Evolutionary conservation across 2,797 vertebrate genomes (phyloP), one percentile per base, ranked within the genome.

Genomic region (Tokudaia tokunoshimensis): DNA sequence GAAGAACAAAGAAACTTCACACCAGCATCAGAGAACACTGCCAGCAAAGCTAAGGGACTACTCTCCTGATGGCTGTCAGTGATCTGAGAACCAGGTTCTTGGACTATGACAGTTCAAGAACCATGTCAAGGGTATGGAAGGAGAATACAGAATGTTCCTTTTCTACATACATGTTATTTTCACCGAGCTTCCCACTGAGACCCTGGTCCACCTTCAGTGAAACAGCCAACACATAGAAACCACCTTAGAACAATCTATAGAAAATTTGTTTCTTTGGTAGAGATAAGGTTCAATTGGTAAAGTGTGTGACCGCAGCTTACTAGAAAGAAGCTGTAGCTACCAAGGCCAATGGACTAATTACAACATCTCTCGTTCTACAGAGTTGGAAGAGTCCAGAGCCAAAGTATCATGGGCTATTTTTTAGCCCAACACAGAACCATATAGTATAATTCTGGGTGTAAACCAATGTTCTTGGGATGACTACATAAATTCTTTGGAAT

Each of bases 51-150:
- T 76, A 6, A 83, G 44, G 24, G n/a, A 92, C 67, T 95, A n/a
- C 72, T 91, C 52, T 90, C 81, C 78, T 89, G 67, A 96, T 83
- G 72, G 57, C 83, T 95, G 20, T 94, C 55, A 90, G 29, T 52
- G 94, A 74, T 34, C 82, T 59, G 24, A 52, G 52, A 96, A 76
- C 57, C 52, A 89, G 52, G 12, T 12, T 81, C 61, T 91, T 85
- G 80, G 97, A 89, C 50, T 88, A 34, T 91, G 65, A 44, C 52
- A 74, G 86, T 94, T 94, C 12, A 96, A 89, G 81, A 94, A 95
- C 92, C 37, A 50, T 80, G 87, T 96, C 87, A 94, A 75, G n/a
- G 96, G 52, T 22, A 57, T 34, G 26, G 26, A 72, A 94, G 70
- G 41, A 94, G 55, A 89, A 92, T 26, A 22, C 0, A 4, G 83